A percentile compares a stretch with the other conserved stretches of the same genome.
Conservation (phyloP, 2,888 invertebrate genomes). For the Clepsis dumicolana region DNA sequence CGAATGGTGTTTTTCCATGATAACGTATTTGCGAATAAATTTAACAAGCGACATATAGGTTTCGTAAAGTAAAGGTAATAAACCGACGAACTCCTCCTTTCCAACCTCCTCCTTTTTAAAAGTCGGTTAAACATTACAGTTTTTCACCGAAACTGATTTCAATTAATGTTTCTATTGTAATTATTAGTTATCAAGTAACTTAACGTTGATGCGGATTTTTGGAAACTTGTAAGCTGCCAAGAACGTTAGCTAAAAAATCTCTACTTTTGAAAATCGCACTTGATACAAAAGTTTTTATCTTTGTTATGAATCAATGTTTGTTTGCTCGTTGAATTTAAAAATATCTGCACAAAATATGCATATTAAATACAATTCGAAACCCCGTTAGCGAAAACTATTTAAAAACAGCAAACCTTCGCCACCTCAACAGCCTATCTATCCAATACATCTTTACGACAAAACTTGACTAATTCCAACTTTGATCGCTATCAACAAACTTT, state of each 20-base stretch:
- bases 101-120: no score
- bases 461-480: slow-evolving; percentile 11
- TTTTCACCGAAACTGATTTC: no score
- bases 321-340: neutral
- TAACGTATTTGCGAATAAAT: neutral
- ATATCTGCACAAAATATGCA: neutral
- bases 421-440: slow-evolving; percentile 7
- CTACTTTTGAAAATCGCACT: no score
- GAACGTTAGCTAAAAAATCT: no score
- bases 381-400: neutral
- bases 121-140: no score
- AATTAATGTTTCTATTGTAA: no score
- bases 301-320: no score
- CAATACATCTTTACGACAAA: slow-evolving; percentile 24
- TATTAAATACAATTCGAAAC: neutral
- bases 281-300: no score
- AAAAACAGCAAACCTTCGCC: neutral
- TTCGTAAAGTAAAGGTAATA: neutral
- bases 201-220: no score
- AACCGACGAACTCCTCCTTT: no score
- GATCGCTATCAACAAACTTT: slow-evolving; percentile 26
- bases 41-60: neutral
- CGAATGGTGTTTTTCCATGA: slow-evolving; percentile 24
- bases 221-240: no score
- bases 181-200: no score